These are phyloP conservation scores for Toxotes lorentzi DNA, from an alignment of 2,797 vertebrate species.

Conservation along the genomic window DNA sequence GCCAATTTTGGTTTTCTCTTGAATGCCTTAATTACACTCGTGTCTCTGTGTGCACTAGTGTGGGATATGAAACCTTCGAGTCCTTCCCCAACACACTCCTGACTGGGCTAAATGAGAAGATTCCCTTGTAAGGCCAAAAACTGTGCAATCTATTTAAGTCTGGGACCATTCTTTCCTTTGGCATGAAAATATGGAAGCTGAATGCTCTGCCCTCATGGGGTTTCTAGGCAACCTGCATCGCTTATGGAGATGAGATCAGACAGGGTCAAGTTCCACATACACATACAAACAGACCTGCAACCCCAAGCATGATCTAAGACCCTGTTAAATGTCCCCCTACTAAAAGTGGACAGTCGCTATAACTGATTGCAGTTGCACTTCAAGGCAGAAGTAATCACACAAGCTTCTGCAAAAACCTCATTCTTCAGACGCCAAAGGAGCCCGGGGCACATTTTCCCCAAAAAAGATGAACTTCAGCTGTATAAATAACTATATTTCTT, in stretches of 20 bases:
- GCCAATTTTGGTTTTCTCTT: slow-evolving; percentile 32
- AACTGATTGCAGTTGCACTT: slow-evolving; percentile 19
- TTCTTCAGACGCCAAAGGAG: slow-evolving; percentile 33
- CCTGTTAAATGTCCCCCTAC: slow-evolving; percentile 53
- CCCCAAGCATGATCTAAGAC: slow-evolving; percentile 4
- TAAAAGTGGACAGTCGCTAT: slow-evolving; percentile 41
- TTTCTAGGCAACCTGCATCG: slow-evolving; percentile 60
- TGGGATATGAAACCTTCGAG: slow-evolving; percentile 39
- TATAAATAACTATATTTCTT: slow-evolving; percentile 53
- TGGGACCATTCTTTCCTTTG: slow-evolving; percentile 61
- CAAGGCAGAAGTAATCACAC: slow-evolving; percentile 30
- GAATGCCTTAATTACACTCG: slow-evolving; percentile 41
- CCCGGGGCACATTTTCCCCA: background rate
- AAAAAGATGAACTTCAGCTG: slow-evolving; percentile 53
- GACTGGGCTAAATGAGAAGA: slow-evolving; percentile 33
- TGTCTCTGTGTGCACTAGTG: slow-evolving; percentile 19
- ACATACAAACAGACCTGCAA: slow-evolving; percentile 36
- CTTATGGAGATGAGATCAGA: slow-evolving; percentile 58
- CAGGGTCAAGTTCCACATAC: slow-evolving; percentile 61
- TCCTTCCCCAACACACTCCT: slow-evolving; percentile 15
- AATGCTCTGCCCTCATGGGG: slow-evolving; percentile 34
- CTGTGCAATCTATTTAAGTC: slow-evolving; percentile 58
- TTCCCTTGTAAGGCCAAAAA: slow-evolving; percentile 71
- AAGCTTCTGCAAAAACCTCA: slow-evolving; percentile 6
- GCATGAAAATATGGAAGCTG: slow-evolving; percentile 58